Evolutionary conservation across 2,797 vertebrate species (phyloP).

Genomic region (Enteromius treurensis): DNA sequence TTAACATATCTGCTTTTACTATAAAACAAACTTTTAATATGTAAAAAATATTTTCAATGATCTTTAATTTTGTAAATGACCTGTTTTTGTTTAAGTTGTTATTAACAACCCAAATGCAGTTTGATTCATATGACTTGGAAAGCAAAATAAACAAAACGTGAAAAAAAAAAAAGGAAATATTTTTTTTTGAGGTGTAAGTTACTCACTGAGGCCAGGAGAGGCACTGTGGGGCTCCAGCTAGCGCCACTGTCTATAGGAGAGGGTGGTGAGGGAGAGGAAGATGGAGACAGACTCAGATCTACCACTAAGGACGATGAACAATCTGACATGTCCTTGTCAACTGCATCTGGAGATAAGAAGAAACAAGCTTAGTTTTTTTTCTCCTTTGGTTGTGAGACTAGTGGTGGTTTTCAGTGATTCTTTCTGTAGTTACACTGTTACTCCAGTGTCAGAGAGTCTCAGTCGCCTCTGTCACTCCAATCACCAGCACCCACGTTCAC

Average conservation of each 20-base stretch:
- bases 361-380: not conserved
- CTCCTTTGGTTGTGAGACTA: not conserved
- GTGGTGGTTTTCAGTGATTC: not conserved
- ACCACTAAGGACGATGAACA: constrained; percentile 48
- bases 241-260: constrained; percentile 51
- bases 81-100: too few relatives aligned
- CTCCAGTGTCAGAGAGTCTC: too few relatives aligned
- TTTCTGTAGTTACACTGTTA: not conserved
- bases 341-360: constrained; percentile 25
- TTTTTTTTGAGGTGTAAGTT: not conserved
- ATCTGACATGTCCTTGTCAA: constrained; percentile 44
- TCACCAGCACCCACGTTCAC: too few relatives aligned
- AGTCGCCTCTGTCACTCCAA: too few relatives aligned
- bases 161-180: too few relatives aligned
- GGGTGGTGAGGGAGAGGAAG: constrained; percentile 48
- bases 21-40: too few relatives aligned
- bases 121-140: too few relatives aligned
- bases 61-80: too few relatives aligned
- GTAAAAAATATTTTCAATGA: too few relatives aligned
- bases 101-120: too few relatives aligned
- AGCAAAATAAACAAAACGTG: too few relatives aligned
- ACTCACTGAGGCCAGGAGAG: constrained; percentile 53
- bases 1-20: too few relatives aligned
- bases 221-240: constrained; percentile 55
- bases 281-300: constrained; percentile 55